Conservation (phyloP, 2,888 invertebrate genomes). For the Selenia dentaria region DNA sequence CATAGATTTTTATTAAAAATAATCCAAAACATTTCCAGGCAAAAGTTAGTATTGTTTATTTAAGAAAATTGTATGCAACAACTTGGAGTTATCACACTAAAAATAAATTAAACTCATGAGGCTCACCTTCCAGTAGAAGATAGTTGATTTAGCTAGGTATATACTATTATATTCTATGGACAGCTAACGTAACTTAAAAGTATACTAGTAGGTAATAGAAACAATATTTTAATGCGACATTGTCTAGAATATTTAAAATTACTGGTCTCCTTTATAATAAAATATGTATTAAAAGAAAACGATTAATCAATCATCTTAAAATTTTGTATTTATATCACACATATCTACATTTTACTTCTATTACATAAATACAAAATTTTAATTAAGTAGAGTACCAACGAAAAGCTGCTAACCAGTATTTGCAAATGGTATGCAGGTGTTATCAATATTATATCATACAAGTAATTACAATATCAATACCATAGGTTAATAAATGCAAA, state of each 20-base stretch:
- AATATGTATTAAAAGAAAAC: conserved; percentile 79
- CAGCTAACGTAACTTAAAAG: conserved; percentile 77
- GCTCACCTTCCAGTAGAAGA: conserved; percentile 68
- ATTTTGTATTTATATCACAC: conserved; percentile 85
- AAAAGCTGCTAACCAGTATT: conserved; percentile 83
- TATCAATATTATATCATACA: conserved; percentile 82
- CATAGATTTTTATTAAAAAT: conserved; percentile 37
- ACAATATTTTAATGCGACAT: conserved; percentile 74
- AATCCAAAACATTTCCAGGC: conserved; percentile 73
- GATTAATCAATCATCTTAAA: conserved; percentile 77
- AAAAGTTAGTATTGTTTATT: conserved; percentile 82
- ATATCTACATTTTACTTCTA: conserved; percentile 85
- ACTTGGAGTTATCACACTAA: conserved; percentile 79
- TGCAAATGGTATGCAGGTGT: conserved; percentile 80
- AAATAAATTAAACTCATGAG: conserved; percentile 79
- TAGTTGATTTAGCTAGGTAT: conserved; percentile 71
- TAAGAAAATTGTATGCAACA: conserved; percentile 79
- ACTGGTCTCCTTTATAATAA: conserved; percentile 76
- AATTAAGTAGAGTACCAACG: conserved; percentile 75
- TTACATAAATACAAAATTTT: conserved; percentile 86
- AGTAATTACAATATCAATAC: conserved; percentile 85
- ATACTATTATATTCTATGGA: conserved; percentile 58
- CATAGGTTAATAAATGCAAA: conserved; percentile 85
- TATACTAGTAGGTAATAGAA: conserved; percentile 71
- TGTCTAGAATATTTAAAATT: conserved; percentile 68